Evolutionary conservation across 2,797 vertebrate genomes (phyloP).

Genomic region (Oreochromis grahami): DNA sequence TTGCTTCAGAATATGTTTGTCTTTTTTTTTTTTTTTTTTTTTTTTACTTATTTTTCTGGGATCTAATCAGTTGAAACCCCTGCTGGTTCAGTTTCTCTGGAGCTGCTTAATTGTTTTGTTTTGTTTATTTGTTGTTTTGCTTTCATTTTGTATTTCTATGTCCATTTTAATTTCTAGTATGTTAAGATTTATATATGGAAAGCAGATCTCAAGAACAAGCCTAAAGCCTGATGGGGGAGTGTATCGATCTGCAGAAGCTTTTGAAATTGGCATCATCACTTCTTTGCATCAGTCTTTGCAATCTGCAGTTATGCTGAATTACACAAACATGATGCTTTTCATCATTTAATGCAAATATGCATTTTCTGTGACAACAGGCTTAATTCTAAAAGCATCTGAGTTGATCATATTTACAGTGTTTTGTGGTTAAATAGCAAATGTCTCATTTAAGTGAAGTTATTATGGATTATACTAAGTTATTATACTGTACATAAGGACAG

Average conservation of each 20-base stretch:
- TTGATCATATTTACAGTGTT: not conserved
- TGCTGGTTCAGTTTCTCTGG: not conserved
- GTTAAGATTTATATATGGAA: not conserved
- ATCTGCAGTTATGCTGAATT: not conserved
- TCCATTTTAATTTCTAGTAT: not conserved
- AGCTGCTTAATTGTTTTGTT: not conserved
- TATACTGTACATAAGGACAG: not conserved
- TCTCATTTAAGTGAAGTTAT: not conserved
- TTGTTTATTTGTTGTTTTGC: not conserved
- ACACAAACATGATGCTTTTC: not conserved
- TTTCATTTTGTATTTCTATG: not conserved
- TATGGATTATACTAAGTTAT: not conserved
- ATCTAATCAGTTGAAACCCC: not conserved
- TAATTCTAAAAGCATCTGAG: not conserved
- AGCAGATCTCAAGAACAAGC: not conserved
- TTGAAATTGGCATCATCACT: not conserved
- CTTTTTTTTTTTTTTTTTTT: not conserved
- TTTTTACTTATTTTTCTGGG: not conserved
- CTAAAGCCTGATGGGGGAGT: not conserved
- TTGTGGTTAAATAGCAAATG: not conserved
- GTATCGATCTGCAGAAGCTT: not conserved
- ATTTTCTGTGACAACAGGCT: not conserved
- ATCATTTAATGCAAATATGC: not conserved
- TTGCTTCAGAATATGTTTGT: not conserved
- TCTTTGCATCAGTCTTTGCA: not conserved